phyloP scores from a whole-genome alignment of 2,888 invertebrate genomes.

The Amphipoea lucens region DNA sequence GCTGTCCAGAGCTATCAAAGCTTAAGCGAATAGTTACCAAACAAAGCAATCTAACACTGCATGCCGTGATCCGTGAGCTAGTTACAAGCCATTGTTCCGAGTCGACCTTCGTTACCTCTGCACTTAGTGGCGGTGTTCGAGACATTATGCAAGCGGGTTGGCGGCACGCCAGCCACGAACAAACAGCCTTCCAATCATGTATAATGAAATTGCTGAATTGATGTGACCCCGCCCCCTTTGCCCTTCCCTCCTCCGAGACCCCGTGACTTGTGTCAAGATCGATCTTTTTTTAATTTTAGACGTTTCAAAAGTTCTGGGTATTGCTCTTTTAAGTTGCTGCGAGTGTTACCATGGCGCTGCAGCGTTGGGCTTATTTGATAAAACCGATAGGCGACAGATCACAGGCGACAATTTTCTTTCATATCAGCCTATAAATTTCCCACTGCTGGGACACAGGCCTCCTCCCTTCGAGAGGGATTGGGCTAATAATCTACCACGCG shows the following conservation, averaged over 20 bases:
- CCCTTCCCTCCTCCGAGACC: background rate
- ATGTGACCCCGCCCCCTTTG: constrained; percentile 53
- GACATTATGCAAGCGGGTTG: constrained; percentile 71
- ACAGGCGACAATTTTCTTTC: background rate
- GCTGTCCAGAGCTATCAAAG: background rate
- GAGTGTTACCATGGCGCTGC: background rate
- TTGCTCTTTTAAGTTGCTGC: background rate
- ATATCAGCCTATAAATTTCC: background rate
- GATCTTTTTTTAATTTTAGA: constrained; percentile 56
- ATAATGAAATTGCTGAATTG: constrained; percentile 79
- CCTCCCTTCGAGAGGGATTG: background rate
- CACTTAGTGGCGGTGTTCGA: constrained; percentile 45
- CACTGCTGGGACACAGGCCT: background rate
- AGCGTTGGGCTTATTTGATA: background rate
- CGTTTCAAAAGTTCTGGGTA: background rate
- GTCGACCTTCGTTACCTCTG: constrained; percentile 33
- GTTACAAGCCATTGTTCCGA: constrained; percentile 20
- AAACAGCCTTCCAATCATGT: constrained; percentile 82
- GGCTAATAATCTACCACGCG: background rate
- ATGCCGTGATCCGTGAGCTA: constrained; percentile 1
- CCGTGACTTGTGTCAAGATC: constrained; percentile 34
- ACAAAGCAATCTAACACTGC: constrained; percentile 24
- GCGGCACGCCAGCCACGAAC: constrained; percentile 76
- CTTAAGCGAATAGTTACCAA: background rate
- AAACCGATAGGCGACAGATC: background rate